phyloP scores from a whole-genome alignment of 64 coral and sea anemone species.

The Acropora yongei region DNA sequence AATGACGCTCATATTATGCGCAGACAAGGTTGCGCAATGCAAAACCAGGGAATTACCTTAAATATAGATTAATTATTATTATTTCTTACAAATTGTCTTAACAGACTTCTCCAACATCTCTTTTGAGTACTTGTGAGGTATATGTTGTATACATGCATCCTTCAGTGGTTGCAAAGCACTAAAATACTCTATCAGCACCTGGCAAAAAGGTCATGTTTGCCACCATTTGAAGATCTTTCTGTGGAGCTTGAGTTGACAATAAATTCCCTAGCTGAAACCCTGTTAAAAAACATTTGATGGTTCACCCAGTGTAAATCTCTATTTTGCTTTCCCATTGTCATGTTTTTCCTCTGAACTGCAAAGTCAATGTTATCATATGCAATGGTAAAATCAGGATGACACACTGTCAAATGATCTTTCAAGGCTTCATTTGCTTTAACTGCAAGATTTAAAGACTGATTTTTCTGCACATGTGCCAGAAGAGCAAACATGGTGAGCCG shows the following conservation, averaged over 20 bases:
- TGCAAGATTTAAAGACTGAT: background rate
- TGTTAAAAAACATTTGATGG: slow-evolving; percentile 54
- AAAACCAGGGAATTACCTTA: no score
- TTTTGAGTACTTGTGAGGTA: slow-evolving; percentile 29
- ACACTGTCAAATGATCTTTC: background rate
- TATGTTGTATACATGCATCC: slow-evolving; percentile 26
- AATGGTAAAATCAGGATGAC: slow-evolving; percentile 37
- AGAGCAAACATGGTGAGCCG: no score
- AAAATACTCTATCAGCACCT: slow-evolving; percentile 35
- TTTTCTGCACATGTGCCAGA: no score
- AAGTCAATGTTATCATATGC: slow-evolving; percentile 70
- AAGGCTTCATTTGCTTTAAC: background rate
- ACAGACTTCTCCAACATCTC: slow-evolving; percentile 15
- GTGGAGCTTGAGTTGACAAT: background rate
- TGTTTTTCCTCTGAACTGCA: slow-evolving; percentile 34
- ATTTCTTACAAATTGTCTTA: background rate
- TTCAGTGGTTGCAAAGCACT: slow-evolving; percentile 19
- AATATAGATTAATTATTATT: no score
- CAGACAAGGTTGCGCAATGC: no score
- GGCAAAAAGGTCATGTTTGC: background rate
- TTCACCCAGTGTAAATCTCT: slow-evolving; percentile 65
- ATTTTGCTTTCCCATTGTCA: slow-evolving; percentile 63
- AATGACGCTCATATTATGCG: no score
- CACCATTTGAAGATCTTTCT: background rate
- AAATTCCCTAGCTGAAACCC: slow-evolving; percentile 56